Conservation (phyloP, 1,140 invertebrate species). For the Hirudo medicinalis region DNA sequence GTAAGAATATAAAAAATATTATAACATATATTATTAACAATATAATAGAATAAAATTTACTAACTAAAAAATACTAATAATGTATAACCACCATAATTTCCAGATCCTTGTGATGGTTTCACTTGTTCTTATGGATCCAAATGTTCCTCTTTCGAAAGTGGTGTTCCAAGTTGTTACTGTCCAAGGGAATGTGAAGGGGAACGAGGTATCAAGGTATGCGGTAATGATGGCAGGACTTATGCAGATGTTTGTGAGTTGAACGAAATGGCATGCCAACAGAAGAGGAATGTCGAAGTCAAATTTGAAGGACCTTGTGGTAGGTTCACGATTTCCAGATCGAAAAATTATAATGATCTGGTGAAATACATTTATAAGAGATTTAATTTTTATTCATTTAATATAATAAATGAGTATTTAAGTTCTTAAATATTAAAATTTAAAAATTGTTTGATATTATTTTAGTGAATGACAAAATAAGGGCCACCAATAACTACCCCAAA, state of each 20-base stretch:
- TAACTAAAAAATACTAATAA: too few species aligned
- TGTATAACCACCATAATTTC: slow-evolving; percentile 25
- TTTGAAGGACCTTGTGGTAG: slow-evolving; percentile 56
- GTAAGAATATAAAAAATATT: too few species aligned
- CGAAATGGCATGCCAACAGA: slow-evolving; percentile 59
- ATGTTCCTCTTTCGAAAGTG: slow-evolving; percentile 43
- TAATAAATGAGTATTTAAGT: too few species aligned
- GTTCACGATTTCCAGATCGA: not conserved
- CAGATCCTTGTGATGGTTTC: slow-evolving; percentile 64
- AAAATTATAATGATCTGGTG: not conserved
- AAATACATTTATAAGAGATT: not conserved
- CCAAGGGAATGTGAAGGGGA: not conserved
- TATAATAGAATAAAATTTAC: too few species aligned
- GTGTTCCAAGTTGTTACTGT: too few species aligned
- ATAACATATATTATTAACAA: too few species aligned
- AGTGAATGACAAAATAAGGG: too few species aligned
- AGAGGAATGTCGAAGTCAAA: slow-evolving; percentile 54
- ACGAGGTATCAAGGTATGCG: slow-evolving; percentile 47
- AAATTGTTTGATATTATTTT: not conserved
- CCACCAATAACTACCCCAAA: too few species aligned
- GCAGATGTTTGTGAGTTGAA: slow-evolving; percentile 71
- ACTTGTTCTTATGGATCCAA: slow-evolving; percentile 63
- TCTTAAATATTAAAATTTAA: not conserved
- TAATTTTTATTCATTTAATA: too few species aligned
- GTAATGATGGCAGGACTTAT: slow-evolving; percentile 66